phyloP scores from a whole-genome alignment of 2,888 invertebrate species.

The Troides helena region DNA sequence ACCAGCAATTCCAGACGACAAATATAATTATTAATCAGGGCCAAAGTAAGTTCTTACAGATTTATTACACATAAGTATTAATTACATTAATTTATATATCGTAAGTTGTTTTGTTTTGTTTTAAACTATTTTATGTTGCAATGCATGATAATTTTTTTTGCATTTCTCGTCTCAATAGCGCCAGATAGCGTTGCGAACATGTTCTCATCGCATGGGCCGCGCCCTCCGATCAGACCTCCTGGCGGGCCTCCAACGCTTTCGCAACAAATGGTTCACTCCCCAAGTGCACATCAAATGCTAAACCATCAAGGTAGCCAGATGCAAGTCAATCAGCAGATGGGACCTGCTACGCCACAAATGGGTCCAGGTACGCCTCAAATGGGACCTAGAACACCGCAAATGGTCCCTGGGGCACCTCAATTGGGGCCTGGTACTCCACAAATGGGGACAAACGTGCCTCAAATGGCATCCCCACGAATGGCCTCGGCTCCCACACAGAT shows the following conservation, averaged over 20 bases:
- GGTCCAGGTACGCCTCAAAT: constrained; percentile 56
- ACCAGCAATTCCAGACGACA: constrained; percentile 69
- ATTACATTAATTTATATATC: constrained; percentile 28
- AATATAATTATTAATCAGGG: constrained; percentile 75
- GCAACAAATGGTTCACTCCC: constrained; percentile 53
- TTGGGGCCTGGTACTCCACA: constrained; percentile 49
- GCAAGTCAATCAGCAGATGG: constrained; percentile 47
- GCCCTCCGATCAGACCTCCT: constrained; percentile 59
- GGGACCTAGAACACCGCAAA: constrained; percentile 52
- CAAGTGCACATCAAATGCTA: constrained; percentile 45
- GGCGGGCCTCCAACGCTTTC: constrained; percentile 53
- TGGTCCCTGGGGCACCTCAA: constrained; percentile 47
- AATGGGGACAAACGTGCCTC: constrained; percentile 58
- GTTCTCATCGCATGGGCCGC: constrained; percentile 70
- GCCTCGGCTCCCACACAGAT: constrained; percentile 69
- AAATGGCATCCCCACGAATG: constrained; percentile 70
- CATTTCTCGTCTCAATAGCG: constrained; percentile 57
- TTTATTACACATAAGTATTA: constrained; percentile 23
- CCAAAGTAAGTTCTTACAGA: constrained; percentile 57
- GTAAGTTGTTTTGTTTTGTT: constrained; percentile 33
- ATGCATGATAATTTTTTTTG: constrained; percentile 48
- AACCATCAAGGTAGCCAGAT: constrained; percentile 39
- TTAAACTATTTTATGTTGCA: constrained; percentile 50
- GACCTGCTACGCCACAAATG: constrained; percentile 54
- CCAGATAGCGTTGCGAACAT: constrained; percentile 74